phyloP scores from a whole-genome alignment of 1,140 invertebrate genomes.

The Drosophila sp. region DNA sequence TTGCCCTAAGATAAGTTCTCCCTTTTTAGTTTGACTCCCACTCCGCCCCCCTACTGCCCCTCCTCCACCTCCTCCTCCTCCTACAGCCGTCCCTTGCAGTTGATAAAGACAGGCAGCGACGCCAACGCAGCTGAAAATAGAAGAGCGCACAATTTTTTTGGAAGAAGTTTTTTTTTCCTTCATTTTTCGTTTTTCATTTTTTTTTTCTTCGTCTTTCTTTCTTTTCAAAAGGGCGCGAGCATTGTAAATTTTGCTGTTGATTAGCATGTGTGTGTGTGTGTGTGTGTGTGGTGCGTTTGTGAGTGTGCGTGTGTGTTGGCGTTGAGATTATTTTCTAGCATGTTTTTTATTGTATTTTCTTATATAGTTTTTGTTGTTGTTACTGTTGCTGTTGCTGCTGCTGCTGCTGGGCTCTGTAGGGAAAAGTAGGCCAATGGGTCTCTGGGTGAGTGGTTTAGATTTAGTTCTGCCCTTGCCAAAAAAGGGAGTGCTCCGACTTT shows the following conservation, averaged over 20 bases:
- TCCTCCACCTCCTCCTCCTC: not conserved
- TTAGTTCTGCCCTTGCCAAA: conserved; percentile 56
- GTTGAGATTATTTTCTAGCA: conserved; percentile 79
- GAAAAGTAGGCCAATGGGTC: conserved; percentile 80
- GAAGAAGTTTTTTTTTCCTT: conserved; percentile 50
- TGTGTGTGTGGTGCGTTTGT: conserved; percentile 22
- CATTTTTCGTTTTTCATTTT: not conserved
- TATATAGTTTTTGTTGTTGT: conserved; percentile 69
- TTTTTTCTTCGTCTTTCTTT: not conserved
- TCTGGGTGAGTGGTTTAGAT: conserved; percentile 78
- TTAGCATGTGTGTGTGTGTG: conserved; percentile 35
- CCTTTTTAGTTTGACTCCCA: conserved; percentile 17
- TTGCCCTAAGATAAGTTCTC: conserved; percentile 77
- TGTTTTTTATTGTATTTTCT: conserved; percentile 53
- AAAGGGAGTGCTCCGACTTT: conserved; percentile 24
- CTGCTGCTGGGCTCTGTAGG: conserved; percentile 51
- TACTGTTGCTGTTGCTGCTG: conserved; percentile 8
- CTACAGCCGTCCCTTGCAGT: conserved; percentile 17
- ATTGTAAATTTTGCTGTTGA: conserved; percentile 53
- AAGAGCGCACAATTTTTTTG: conserved; percentile 60
- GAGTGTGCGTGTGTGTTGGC: conserved; percentile 66
- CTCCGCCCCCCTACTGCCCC: not conserved
- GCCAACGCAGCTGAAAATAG: conserved; percentile 77
- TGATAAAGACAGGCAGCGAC: conserved; percentile 73
- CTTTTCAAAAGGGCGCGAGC: conserved; percentile 52